Evolutionary conservation across 2,797 vertebrate genomes (phyloP), one percentile per base, ranked within the genome.

Genomic region (Pseudochirops cupreus): DNA sequence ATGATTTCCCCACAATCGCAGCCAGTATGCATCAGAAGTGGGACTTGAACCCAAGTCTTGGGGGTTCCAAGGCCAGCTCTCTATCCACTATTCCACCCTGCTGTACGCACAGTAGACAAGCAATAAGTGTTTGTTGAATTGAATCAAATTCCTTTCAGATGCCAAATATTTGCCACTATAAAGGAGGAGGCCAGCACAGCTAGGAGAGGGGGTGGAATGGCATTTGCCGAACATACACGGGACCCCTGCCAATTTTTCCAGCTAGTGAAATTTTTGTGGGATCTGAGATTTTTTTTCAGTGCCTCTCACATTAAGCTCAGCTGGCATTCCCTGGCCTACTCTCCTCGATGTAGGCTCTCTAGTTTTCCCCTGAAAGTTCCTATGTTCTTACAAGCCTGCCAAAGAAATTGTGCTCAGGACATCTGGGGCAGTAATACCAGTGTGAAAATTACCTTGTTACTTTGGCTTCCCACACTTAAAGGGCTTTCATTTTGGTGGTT

Each of bases 371-470:
- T 92, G 93, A 95, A 98, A 96, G 97, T 97, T 94, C 96, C 95
- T 97, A 95, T 97, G 94, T 96, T 96, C 96, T 94, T 96, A 96
- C 9, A 1, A 96, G 91, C 97, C 54, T 94, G 97, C 97, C 97
- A 97, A 97, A 93, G 95, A 97, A 97, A 96, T 56, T 95, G 90
- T 33, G 1, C 94, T 97, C 95, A 46, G 92, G 94, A 97, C 98
- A 97, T 97, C 97, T 98, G 97, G 96, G 96, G 93, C 94, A 97
- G 94, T 97, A 97, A 98, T 98, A 95, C 94, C 95, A 97, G 95
- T 55, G 0, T 97, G 97, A 97, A 98, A 97, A 97, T 97, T 94
- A 94, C 95, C 95, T 95, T 92, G 94, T 96, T 98, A 52, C 94
- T 97, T 91, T 57, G 94, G 50, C 97, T 97, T 97, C 97, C 96